Conservation (phyloP, 2,113 vertebrate genomes). For the Nerophis ophidion region DNA sequence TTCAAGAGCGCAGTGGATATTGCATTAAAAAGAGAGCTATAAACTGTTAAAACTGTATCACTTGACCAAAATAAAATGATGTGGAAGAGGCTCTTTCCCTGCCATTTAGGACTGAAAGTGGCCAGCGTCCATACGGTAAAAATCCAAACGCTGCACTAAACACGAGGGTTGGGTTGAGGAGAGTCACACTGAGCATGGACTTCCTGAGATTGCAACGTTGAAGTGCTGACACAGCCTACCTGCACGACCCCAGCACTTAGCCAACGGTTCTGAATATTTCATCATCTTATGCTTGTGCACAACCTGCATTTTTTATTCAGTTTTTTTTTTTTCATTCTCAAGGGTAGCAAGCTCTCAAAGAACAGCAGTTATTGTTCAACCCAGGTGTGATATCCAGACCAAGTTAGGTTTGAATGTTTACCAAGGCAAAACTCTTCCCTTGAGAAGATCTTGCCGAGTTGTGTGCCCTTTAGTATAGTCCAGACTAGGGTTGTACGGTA, state of each 20-base stretch:
- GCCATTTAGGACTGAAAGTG: too few species aligned
- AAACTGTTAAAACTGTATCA: too few species aligned
- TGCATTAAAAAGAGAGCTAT: too few species aligned
- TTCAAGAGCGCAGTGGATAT: too few species aligned
- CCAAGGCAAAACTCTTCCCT: neutral
- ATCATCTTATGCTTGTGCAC: constrained; percentile 1
- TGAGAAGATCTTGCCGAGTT: neutral
- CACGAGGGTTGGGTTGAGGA: neutral
- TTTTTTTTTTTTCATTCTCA: too few species aligned
- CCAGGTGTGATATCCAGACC: neutral
- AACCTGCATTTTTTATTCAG: constrained; percentile 4
- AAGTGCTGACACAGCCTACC: neutral
- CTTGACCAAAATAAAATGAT: too few species aligned
- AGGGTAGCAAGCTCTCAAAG: neutral
- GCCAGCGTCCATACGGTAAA: neutral
- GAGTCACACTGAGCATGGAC: neutral
- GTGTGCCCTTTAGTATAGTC: too few species aligned
- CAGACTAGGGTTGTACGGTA: too few species aligned
- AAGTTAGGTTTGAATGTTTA: neutral
- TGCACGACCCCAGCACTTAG: neutral
- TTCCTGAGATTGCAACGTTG: neutral
- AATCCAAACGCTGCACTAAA: neutral
- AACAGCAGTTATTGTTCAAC: neutral
- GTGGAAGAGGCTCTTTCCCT: too few species aligned
- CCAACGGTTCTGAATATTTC: constrained; percentile 4